Percentiles rank a stretch among this genome's conserved stretches.
phyloP scores from a whole-genome alignment of 2,113 vertebrate species.

The Tiliqua scincoides region DNA sequence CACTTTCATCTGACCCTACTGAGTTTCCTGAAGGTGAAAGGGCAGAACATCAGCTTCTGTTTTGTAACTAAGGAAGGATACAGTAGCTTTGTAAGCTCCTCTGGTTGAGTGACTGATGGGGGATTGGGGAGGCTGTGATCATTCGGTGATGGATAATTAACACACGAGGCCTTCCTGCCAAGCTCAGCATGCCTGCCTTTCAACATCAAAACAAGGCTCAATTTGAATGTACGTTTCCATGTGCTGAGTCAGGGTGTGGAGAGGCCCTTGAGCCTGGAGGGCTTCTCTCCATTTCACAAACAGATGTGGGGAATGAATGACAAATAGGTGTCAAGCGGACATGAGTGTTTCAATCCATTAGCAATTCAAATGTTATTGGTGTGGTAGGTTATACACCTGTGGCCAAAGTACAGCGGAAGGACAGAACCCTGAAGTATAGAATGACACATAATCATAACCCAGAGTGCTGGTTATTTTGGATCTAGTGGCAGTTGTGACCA shows the following conservation, averaged over 20 bases:
- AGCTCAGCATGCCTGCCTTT: slow-evolving; percentile 16
- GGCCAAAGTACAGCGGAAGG: slow-evolving; percentile 1
- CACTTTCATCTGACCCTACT: not conserved
- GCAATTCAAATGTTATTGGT: slow-evolving; percentile 4
- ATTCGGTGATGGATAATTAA: slow-evolving; percentile 19
- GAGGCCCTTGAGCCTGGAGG: slow-evolving; percentile 21
- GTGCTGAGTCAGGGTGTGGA: slow-evolving; percentile 15
- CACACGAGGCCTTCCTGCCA: not conserved
- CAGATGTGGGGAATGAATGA: slow-evolving; percentile 36
- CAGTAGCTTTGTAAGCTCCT: not conserved
- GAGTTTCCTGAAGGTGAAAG: not conserved
- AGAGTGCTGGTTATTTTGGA: too few relatives aligned
- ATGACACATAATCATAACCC: not conserved
- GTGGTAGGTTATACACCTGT: not conserved
- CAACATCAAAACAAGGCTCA: slow-evolving; percentile 22
- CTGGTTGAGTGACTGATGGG: not conserved
- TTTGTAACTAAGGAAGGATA: not conserved
- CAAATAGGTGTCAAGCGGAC: slow-evolving; percentile 17
- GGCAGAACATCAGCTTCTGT: not conserved
- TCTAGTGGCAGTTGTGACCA: not conserved
- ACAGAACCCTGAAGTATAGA: not conserved
- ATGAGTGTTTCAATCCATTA: not conserved
- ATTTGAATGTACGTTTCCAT: slow-evolving; percentile 14
- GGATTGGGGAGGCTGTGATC: not conserved
- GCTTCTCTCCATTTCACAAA: slow-evolving; percentile 21